Evolutionary conservation across 2,797 vertebrate genomes (phyloP).

Genomic region (Pteronotus mesoamericanus): DNA sequence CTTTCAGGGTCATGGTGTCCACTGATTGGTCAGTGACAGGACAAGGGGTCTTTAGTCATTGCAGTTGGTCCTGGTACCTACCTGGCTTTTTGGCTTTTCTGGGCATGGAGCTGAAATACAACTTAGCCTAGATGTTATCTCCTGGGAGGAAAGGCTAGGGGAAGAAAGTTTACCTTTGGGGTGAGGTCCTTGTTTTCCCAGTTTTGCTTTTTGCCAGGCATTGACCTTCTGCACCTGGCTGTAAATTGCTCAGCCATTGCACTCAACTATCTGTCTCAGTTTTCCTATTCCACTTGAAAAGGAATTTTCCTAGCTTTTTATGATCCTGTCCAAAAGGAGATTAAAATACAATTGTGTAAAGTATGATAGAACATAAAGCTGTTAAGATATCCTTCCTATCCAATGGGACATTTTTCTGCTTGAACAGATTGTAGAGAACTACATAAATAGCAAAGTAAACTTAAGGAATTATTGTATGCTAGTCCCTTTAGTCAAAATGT

Average conservation of each 20-base stretch:
- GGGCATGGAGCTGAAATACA: background rate
- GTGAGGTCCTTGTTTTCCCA: background rate
- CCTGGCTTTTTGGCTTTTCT: background rate
- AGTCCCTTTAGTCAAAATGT: background rate
- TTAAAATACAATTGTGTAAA: constrained; percentile 17
- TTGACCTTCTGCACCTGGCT: background rate
- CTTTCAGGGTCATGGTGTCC: too few relatives aligned
- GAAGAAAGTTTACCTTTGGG: background rate
- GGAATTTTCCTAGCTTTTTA: background rate
- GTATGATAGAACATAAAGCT: background rate
- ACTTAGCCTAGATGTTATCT: background rate
- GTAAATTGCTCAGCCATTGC: background rate
- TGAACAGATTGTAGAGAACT: background rate
- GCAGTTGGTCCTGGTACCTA: background rate
- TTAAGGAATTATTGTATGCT: background rate
- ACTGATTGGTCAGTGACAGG: background rate
- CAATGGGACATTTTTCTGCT: background rate
- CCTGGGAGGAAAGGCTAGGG: background rate
- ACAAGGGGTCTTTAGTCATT: background rate
- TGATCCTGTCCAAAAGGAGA: background rate
- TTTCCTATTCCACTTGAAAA: background rate
- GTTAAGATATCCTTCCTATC: background rate
- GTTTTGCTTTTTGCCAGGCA: background rate
- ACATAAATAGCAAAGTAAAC: background rate
- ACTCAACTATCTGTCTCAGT: background rate